Percentiles rank a stretch among this genome's conserved stretches.
Conservation (phyloP, 2,113 vertebrate genomes). For the Ia io region DNA sequence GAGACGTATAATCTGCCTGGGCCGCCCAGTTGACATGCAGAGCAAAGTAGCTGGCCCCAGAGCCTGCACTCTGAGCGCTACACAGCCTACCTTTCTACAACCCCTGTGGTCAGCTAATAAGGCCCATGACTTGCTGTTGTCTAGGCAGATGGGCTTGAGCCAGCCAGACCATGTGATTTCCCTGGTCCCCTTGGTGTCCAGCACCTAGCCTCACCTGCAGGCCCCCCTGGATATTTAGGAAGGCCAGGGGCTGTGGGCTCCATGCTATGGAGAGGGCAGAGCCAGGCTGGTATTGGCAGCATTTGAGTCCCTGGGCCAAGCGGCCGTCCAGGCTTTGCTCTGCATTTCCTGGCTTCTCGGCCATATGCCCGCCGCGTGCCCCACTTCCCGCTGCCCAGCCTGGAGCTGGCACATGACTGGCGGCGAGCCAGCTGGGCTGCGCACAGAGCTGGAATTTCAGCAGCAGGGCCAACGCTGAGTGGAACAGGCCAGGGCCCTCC, state of each 20-base stretch:
- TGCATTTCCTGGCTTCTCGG: conserved; percentile 60
- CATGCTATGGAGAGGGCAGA: not conserved
- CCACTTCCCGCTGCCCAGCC: conserved; percentile 70
- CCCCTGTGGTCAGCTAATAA: not conserved
- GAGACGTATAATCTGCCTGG: not conserved
- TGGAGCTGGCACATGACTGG: conserved; percentile 75
- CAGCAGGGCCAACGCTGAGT: conserved; percentile 69
- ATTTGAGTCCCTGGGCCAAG: conserved; percentile 24
- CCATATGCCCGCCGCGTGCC: conserved; percentile 69
- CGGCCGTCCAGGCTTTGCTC: conserved; percentile 49
- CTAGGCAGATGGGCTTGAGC: not conserved
- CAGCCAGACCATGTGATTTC: not conserved
- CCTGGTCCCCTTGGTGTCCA: not conserved
- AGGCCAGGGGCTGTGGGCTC: not conserved
- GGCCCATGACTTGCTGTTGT: not conserved
- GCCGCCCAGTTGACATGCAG: not conserved
- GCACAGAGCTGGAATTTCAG: conserved; percentile 75
- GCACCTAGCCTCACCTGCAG: not conserved
- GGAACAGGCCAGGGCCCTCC: conserved; percentile 62
- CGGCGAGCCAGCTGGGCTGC: conserved; percentile 57
- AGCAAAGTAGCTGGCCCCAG: not conserved
- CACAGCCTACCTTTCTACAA: not conserved
- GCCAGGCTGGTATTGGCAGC: not conserved
- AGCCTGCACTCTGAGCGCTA: not conserved
- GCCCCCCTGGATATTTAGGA: not conserved